Conservation (phyloP, 2,113 vertebrate genomes). For the Boulengeromyrus knoepffleri region DNA sequence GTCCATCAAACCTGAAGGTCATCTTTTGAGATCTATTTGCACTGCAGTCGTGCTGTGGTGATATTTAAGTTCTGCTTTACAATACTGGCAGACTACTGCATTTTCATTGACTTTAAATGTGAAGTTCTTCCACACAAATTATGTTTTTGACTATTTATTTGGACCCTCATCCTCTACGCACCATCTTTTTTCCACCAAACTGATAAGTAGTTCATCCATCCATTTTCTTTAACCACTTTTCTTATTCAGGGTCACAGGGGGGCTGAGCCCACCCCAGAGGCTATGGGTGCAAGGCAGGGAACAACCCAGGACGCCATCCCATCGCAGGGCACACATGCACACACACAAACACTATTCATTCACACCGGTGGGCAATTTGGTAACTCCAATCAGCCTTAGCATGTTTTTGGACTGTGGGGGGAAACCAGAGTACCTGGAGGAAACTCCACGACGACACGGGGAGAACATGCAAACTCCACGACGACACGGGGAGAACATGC, state of each 20-base stretch:
- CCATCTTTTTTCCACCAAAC: neutral
- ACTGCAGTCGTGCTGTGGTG: neutral
- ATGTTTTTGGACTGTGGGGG: neutral
- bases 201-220: neutral
- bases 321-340: neutral
- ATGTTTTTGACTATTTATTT: neutral
- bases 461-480: neutral
- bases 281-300: neutral
- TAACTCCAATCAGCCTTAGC: neutral
- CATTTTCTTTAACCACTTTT: neutral
- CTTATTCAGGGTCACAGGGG: neutral
- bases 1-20: neutral
- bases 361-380: neutral
- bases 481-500: neutral
- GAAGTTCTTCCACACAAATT: neutral
- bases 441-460: neutral
- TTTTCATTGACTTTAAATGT: neutral
- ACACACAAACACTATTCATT: neutral
- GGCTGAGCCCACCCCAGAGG: neutral
- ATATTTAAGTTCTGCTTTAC: neutral
- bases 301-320: neutral
- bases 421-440: neutral
- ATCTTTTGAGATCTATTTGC: neutral
- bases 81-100: neutral
- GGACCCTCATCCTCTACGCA: neutral